Evolutionary conservation across 53 echinoderm and acorn worm genomes (phyloP).

Genomic region (Echinarachnius parma): DNA sequence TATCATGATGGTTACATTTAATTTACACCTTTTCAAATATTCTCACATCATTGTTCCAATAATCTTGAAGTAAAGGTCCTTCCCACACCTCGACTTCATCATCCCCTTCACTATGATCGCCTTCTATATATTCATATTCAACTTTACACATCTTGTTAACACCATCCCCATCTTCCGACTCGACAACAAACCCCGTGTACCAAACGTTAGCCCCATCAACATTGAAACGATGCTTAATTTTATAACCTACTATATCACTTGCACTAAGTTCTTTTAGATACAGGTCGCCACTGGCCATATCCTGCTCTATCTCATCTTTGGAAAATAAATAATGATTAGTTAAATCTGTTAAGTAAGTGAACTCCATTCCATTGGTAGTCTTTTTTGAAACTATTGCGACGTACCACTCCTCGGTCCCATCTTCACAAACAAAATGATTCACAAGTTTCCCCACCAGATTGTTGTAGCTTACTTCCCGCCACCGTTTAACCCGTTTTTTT

Average conservation of each 20-base stretch:
- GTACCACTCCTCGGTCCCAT: neutral
- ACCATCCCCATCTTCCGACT: conserved; percentile 19
- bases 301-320: neutral
- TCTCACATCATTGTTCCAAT: conserved; percentile 11
- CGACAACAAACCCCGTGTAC: conserved; percentile 14
- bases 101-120: neutral
- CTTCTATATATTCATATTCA: conserved; percentile 15
- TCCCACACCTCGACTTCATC: conserved; percentile 10
- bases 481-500: neutral
- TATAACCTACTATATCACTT: conserved; percentile 15
- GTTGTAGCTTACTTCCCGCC: neutral
- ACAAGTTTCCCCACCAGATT: conserved; percentile 4
- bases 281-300: neutral
- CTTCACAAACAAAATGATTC: neutral
- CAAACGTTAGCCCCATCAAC: conserved; percentile 12
- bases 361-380: neutral
- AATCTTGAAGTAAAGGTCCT: conserved; percentile 9
- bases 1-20: no score
- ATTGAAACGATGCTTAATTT: conserved; percentile 3
- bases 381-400: neutral
- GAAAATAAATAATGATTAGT: conserved; percentile 2
- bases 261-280: conserved; percentile 18
- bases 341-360: neutral
- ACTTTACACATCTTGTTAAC: conserved; percentile 12
- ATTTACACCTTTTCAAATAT: conserved; percentile 18